These are phyloP conservation scores for Morelia viridis DNA, from an alignment of 2,797 vertebrate species.

Conservation along the genomic window DNA sequence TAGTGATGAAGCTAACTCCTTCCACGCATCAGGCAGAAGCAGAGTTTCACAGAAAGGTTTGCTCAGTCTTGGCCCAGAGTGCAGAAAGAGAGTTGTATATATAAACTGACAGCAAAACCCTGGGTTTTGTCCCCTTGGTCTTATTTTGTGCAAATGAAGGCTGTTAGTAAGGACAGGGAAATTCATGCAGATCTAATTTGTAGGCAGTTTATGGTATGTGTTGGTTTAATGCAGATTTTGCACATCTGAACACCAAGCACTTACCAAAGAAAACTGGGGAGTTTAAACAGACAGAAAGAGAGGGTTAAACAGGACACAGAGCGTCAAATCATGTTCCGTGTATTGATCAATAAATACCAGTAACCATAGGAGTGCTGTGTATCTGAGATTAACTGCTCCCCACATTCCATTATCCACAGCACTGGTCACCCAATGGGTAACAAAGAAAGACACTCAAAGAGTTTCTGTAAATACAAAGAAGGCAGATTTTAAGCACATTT, in stretches of 20 bases:
- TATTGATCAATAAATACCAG: conserved; percentile 74
- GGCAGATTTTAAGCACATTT: conserved; percentile 69
- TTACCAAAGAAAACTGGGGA: conserved; percentile 74
- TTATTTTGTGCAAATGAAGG: conserved; percentile 69
- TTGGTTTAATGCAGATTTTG: conserved; percentile 77
- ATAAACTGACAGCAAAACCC: conserved; percentile 54
- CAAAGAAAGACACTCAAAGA: conserved; percentile 67
- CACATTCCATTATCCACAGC: conserved; percentile 72
- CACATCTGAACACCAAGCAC: conserved; percentile 78
- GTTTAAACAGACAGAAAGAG: conserved; percentile 73
- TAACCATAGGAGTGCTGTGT: conserved; percentile 69
- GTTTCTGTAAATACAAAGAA: conserved; percentile 73
- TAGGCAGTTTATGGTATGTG: conserved; percentile 69
- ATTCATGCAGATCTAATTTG: conserved; percentile 72
- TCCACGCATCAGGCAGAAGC: conserved; percentile 13
- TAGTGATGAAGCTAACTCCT: conserved; percentile 42
- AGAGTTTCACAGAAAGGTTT: conserved; percentile 30
- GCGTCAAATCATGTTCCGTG: conserved; percentile 71
- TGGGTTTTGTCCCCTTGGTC: conserved; percentile 71
- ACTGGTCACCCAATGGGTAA: conserved; percentile 70
- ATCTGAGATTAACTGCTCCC: conserved; percentile 68
- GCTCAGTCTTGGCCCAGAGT: conserved; percentile 44
- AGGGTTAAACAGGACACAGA: conserved; percentile 69
- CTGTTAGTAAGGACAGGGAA: conserved; percentile 70
- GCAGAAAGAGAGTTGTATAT: conserved; percentile 36